Percentiles rank a stretch among this genome's conserved stretches.
phyloP scores from a whole-genome alignment of 30 jellyfish, hydroid and myxozoan genomes.

The Turritopsis rubra region DNA sequence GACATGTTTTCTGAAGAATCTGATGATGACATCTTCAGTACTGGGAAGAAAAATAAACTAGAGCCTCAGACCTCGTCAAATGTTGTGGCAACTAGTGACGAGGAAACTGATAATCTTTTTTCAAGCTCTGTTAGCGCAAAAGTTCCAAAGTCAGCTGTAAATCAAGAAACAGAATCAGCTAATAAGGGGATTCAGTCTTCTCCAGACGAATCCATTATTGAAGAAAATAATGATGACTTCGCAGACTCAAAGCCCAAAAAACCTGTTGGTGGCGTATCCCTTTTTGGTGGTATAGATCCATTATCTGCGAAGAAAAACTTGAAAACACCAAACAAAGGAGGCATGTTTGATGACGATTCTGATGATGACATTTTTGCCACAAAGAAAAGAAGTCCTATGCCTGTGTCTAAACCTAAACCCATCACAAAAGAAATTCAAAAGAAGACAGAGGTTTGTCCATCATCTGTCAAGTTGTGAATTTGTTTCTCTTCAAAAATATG shows the following conservation, averaged over 20 bases:
- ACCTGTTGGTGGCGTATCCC: slow-evolving; percentile 84
- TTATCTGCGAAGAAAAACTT: slow-evolving; percentile 58
- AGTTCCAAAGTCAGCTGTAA: background rate
- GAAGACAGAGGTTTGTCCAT: background rate
- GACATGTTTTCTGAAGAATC: slow-evolving; percentile 31
- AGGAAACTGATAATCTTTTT: background rate
- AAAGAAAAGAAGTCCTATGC: background rate
- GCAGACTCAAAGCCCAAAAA: slow-evolving; percentile 44
- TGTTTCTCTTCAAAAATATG: background rate
- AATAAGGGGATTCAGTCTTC: background rate
- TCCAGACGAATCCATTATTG: slow-evolving; percentile 2
- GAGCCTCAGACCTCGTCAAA: background rate
- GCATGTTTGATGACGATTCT: background rate
- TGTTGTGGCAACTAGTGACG: background rate
- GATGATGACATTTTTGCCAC: slow-evolving; percentile 5
- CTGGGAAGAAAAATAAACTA: background rate
- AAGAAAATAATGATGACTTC: slow-evolving; percentile 1
- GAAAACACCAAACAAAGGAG: background rate
- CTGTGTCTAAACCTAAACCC: background rate
- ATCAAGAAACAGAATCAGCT: background rate
- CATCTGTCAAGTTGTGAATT: background rate
- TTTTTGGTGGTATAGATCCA: slow-evolving; percentile 96
- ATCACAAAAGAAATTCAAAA: background rate
- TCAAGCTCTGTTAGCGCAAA: background rate
- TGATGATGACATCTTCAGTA: slow-evolving; percentile 21